These are phyloP conservation scores for Drosophila anomalata DNA, from an alignment of 2,888 invertebrate species.

Conservation along the genomic window DNA sequence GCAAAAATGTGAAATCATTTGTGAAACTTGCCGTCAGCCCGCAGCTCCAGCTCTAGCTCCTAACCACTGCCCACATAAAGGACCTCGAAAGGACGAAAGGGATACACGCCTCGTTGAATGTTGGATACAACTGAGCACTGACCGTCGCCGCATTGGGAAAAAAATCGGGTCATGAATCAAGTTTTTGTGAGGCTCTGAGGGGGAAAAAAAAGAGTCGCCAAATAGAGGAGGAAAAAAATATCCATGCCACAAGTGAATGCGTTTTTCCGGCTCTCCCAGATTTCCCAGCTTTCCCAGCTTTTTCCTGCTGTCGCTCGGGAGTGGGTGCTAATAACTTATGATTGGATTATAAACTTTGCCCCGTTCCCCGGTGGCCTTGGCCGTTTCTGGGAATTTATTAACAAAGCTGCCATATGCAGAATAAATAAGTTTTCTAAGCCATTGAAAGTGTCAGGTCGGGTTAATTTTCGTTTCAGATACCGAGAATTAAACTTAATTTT, in stretches of 20 bases:
- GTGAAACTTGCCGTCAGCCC: constrained; percentile 70
- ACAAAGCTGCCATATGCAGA: constrained; percentile 24
- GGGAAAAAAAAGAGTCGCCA: constrained; percentile 26
- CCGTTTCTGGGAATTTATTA: constrained; percentile 47
- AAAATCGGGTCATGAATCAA: constrained; percentile 60
- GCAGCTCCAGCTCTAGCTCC: constrained; percentile 17
- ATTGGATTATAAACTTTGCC: constrained; percentile 69
- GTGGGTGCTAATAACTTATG: constrained; percentile 58
- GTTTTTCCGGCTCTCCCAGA: neutral
- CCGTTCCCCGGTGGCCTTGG: constrained; percentile 13
- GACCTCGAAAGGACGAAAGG: constrained; percentile 46
- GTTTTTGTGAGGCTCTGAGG: constrained; percentile 28
- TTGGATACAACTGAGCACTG: constrained; percentile 38
- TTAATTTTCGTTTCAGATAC: neutral
- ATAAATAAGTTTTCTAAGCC: constrained; percentile 10
- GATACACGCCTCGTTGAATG: constrained; percentile 57
- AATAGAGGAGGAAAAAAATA: constrained; percentile 4
- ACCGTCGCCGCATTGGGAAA: constrained; percentile 37
- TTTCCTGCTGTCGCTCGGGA: constrained; percentile 8
- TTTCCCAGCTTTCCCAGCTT: neutral
- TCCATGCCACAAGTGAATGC: constrained; percentile 30
- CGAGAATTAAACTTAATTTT: neutral
- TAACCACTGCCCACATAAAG: constrained; percentile 17
- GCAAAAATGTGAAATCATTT: constrained; percentile 80
- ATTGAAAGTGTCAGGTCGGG: constrained; percentile 8